Evolutionary conservation across 1,140 invertebrate genomes (phyloP), one percentile per base, ranked within the genome.

Genomic region (Centruroides vittatus): DNA sequence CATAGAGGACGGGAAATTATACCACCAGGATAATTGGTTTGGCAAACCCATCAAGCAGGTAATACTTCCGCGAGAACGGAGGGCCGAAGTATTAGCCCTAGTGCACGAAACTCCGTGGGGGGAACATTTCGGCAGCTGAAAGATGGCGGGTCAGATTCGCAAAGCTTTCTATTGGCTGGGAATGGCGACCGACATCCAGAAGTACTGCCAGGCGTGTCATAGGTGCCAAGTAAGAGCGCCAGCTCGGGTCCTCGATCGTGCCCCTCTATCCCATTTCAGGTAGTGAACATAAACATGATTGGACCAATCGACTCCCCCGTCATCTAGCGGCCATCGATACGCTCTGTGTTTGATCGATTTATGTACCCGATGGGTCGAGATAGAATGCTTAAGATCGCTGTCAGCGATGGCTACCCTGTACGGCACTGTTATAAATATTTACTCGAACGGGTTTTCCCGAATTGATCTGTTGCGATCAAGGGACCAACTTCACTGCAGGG

Each of bases 401-500:
- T 56, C 53, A 10, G 35, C 47, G 3, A 57, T 50, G 47, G 53
- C 54, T n/a, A 61, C n/a, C 59, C 8, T 61, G 47, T 51, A 47
- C 49, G 10, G 54, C 47, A 10, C 41, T 56, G 3, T 3, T 36
- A 6, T 8, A 49, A 9, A 49, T 49, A 10, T 61, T 56, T 23
- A 49, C 23, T 41, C 12, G 54, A 36, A 51, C 36, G 12, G 59
- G 54, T 13, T 23, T 51, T n/a, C 59, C 59, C 8, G n/a, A 35
- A 61, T 23, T 50, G 10, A 61, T 61, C 4, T 41, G 47, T 36
- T 54, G 50, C 11, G 54, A 61, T 57, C 53, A 61, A 47, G 59
- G 47, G 13, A 54, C 9, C 13, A 61, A 55, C 51, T 56, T 50
- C 8, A 51, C 36, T 3, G 3, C 41, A 4, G 13, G 47, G 11